Conservation (phyloP, 2,797 vertebrate species). For the Peromyscus melanophrys region DNA sequence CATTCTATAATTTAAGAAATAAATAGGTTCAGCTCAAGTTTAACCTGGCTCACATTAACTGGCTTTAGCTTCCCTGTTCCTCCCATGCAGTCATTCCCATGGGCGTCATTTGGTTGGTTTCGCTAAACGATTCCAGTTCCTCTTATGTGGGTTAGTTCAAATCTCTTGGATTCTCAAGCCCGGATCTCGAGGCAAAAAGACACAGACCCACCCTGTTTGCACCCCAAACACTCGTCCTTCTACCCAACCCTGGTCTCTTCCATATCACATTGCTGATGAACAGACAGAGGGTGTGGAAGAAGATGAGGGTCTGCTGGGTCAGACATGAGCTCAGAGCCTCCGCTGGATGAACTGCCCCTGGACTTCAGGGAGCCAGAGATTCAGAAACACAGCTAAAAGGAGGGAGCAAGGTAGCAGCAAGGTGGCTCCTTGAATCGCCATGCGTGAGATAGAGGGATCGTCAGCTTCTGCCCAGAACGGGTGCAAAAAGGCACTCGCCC, state of each 20-base stretch:
- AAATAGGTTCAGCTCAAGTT: constrained; percentile 23
- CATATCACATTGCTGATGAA: not conserved
- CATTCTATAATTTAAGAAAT: constrained; percentile 32
- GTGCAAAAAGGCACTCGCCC: rapidly evolving
- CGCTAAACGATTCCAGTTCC: not conserved
- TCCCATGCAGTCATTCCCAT: not conserved
- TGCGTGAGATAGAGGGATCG: not conserved
- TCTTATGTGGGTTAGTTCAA: rapidly evolving
- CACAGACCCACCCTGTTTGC: rapidly evolving
- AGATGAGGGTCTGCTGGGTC: not conserved
- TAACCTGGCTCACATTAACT: not conserved
- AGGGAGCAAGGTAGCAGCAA: rapidly evolving
- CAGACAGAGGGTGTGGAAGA: not conserved
- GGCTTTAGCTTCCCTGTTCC: not conserved
- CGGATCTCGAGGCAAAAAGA: not conserved
- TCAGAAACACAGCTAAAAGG: too few relatives aligned
- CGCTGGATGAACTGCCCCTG: rapidly evolving
- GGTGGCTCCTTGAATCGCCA: not conserved
- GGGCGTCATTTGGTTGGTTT: not conserved
- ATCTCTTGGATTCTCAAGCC: not conserved
- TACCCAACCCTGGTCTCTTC: not conserved
- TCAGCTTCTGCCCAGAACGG: not conserved
- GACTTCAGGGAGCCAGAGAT: not conserved
- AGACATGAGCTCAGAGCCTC: not conserved
- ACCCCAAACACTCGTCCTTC: rapidly evolving